These are phyloP conservation scores for Acronicta psi DNA, from an alignment of 2,888 invertebrate genomes.

Conservation along the genomic window DNA sequence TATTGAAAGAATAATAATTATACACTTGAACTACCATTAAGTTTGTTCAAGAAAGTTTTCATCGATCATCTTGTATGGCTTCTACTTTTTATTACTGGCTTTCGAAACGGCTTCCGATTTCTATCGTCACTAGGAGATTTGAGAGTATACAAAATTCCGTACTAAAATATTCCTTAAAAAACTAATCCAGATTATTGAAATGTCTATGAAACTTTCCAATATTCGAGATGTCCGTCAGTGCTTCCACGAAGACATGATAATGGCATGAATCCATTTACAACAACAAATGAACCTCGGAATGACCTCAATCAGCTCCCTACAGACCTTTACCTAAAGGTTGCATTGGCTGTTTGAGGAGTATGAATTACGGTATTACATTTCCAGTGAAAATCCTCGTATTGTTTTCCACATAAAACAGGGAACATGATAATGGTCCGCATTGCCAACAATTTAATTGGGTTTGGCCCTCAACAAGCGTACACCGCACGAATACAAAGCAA, in stretches of 20 bases:
- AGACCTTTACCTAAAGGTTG: slow-evolving; percentile 5
- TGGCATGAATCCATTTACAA: slow-evolving; percentile 13
- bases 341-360: background rate
- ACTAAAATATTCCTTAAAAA: too few relatives aligned
- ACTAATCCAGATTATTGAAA: too few relatives aligned
- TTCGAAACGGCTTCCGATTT: slow-evolving; percentile 26
- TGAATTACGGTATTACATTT: slow-evolving; percentile 1
- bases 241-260: slow-evolving; percentile 11
- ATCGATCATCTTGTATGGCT: slow-evolving; percentile 1
- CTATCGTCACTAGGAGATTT: background rate
- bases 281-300: slow-evolving; percentile 11
- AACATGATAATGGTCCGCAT: slow-evolving; percentile 13
- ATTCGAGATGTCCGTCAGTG: background rate
- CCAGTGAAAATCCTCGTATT: background rate
- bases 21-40: background rate
- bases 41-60: too few relatives aligned
- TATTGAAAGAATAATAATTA: too few relatives aligned
- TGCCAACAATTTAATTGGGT: slow-evolving; percentile 28
- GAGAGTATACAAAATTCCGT: too few relatives aligned
- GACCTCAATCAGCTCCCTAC: slow-evolving; percentile 4
- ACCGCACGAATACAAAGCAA: slow-evolving; percentile 21
- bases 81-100: slow-evolving; percentile 13
- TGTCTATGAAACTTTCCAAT: too few relatives aligned
- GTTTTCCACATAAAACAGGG: slow-evolving; percentile 7
- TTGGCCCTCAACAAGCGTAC: slow-evolving; percentile 15